A percentile compares a stretch with the other conserved stretches of the same genome.
These are phyloP conservation scores for Panagrolaimus sp. DNA, from an alignment of 1,140 invertebrate species.

Conservation along the genomic window DNA sequence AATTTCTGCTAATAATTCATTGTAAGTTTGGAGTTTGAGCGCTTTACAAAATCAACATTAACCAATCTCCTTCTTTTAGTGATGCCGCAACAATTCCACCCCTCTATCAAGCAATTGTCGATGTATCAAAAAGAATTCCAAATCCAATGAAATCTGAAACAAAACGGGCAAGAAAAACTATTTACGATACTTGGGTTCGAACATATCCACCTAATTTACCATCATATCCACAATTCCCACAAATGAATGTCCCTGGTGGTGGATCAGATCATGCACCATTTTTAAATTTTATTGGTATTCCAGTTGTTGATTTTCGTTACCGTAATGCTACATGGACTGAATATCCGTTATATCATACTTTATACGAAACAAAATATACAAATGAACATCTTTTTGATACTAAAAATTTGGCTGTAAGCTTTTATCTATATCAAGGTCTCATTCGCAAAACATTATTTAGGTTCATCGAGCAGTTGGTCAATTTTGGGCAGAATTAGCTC, in stretches of 20 bases:
- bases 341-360: slow-evolving; percentile 61
- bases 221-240: slow-evolving; percentile 31
- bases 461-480: slow-evolving; percentile 57
- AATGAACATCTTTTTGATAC: slow-evolving; percentile 59
- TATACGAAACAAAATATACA: slow-evolving; percentile 60
- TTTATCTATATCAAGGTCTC: background rate
- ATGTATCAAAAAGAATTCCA: slow-evolving; percentile 45
- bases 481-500: slow-evolving; percentile 56
- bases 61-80: slow-evolving; percentile 25
- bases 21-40: slow-evolving; percentile 28
- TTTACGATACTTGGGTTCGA: slow-evolving; percentile 53
- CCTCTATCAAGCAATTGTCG: slow-evolving; percentile 40
- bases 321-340: slow-evolving; percentile 24
- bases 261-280: slow-evolving; percentile 60
- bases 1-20: slow-evolving; percentile 35
- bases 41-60: background rate
- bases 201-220: slow-evolving; percentile 1
- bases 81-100: slow-evolving; percentile 45
- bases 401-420: slow-evolving; percentile 37
- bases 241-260: slow-evolving; percentile 49
- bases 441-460: slow-evolving; percentile 6
- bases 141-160: slow-evolving; percentile 46
- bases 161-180: slow-evolving; percentile 39
- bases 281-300: slow-evolving; percentile 54
- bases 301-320: slow-evolving; percentile 54